These are phyloP conservation scores for Mormyrus iriodes DNA, from an alignment of 2,113 vertebrate species.

Conservation along the genomic window DNA sequence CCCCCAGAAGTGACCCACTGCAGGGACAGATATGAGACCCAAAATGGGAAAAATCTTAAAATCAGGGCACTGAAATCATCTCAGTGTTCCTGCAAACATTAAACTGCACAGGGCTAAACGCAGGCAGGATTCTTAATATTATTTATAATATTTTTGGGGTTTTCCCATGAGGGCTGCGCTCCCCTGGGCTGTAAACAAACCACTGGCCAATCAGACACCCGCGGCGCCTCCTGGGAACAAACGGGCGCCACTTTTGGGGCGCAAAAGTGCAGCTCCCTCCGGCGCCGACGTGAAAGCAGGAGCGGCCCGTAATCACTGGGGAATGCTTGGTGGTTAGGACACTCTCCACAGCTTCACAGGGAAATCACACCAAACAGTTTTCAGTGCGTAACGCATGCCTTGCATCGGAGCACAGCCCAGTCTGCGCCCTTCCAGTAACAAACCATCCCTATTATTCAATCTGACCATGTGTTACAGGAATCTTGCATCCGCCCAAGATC, in stretches of 20 bases:
- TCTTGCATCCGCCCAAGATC: constrained; percentile 50
- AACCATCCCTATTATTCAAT: constrained; percentile 44
- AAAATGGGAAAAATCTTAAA: background rate
- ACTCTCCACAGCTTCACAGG: background rate
- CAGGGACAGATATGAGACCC: background rate
- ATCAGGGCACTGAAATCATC: background rate
- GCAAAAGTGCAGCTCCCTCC: background rate
- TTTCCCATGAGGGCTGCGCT: background rate
- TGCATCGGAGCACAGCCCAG: too few species aligned
- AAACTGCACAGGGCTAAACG: background rate
- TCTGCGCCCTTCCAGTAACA: constrained; percentile 27
- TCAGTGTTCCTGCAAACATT: background rate
- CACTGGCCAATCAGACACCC: background rate
- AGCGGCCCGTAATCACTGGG: background rate
- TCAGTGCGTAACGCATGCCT: background rate
- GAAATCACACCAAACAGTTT: background rate
- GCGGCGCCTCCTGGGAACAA: background rate
- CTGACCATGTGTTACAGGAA: constrained; percentile 47
- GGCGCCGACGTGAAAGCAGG: background rate
- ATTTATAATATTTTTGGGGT: background rate
- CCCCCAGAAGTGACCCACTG: too few species aligned
- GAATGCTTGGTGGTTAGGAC: background rate
- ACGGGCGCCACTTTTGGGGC: background rate
- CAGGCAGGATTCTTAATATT: background rate
- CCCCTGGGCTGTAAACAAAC: background rate